A percentile compares a stretch with the other conserved stretches of the same genome.
phyloP scores from a whole-genome alignment of 2,888 invertebrate genomes.

The Mantis religiosa region DNA sequence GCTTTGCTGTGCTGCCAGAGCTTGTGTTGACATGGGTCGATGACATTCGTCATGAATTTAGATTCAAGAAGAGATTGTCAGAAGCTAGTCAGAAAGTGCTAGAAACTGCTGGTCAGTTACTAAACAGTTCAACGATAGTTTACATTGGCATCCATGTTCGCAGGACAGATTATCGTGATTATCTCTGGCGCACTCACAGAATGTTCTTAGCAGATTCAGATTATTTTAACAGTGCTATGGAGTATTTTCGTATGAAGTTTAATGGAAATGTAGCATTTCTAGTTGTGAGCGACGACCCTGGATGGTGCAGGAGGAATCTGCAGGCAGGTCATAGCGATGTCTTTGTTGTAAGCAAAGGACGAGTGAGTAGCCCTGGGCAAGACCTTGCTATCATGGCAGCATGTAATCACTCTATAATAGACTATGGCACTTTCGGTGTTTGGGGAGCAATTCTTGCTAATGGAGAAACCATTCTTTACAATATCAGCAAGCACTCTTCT shows the following conservation, averaged over 20 bases:
- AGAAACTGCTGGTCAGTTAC: slow-evolving; percentile 38
- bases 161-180: slow-evolving; percentile 54
- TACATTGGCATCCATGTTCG: slow-evolving; percentile 55
- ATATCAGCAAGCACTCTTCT: slow-evolving; percentile 44
- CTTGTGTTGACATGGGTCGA: slow-evolving; percentile 53
- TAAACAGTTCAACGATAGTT: slow-evolving; percentile 38
- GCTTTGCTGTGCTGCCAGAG: slow-evolving; percentile 52
- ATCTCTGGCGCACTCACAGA: slow-evolving; percentile 51
- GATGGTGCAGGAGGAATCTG: slow-evolving; percentile 47
- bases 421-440: slow-evolving; percentile 51
- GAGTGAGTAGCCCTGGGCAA: slow-evolving; percentile 41
- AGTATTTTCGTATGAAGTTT: slow-evolving; percentile 45
- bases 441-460: slow-evolving; percentile 51
- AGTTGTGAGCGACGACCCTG: slow-evolving; percentile 49
- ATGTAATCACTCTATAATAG: slow-evolving; percentile 52
- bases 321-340: slow-evolving; percentile 40
- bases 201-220: slow-evolving; percentile 42
- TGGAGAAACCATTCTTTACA: slow-evolving; percentile 48
- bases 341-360: slow-evolving; percentile 42
- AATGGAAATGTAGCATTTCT: slow-evolving; percentile 43
- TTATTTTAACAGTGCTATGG: slow-evolving; percentile 47
- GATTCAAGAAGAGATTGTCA: slow-evolving; percentile 48
- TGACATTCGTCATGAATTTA: slow-evolving; percentile 54
- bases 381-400: slow-evolving; percentile 50
- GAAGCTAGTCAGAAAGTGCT: slow-evolving; percentile 48